These are phyloP conservation scores for Vombatus ursinus DNA, from an alignment of 2,113 vertebrate genomes.

Conservation along the genomic window DNA sequence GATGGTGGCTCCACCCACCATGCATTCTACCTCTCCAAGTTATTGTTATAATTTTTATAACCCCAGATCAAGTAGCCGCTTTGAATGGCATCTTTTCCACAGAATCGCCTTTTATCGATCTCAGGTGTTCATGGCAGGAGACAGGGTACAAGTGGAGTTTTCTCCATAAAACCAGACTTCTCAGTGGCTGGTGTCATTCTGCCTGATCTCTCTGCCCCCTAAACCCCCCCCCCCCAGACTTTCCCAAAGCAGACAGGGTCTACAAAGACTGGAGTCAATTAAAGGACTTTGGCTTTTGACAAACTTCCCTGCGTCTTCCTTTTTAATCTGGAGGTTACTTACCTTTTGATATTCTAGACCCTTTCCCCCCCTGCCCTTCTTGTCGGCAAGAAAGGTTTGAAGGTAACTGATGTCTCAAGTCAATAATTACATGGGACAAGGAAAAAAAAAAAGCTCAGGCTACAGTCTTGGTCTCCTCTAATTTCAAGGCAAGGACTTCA, in stretches of 20 bases:
- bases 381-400: conserved; percentile 70
- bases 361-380: conserved; percentile 71
- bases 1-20: conserved; percentile 20
- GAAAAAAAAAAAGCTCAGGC: conserved; percentile 65
- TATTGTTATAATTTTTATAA: background rate
- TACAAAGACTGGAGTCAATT: conserved; percentile 74
- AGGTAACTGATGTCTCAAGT: conserved; percentile 76
- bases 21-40: conserved; percentile 1
- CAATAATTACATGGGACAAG: conserved; percentile 75
- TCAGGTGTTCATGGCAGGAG: conserved; percentile 34
- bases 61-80: background rate
- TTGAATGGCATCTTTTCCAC: conserved; percentile 24
- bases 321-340: conserved; percentile 74
- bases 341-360: conserved; percentile 78
- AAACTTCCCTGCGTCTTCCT: conserved; percentile 58
- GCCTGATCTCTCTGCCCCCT: background rate
- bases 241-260: conserved; percentile 50
- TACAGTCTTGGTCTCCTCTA: conserved; percentile 62
- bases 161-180: background rate
- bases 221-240: background rate
- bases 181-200: background rate
- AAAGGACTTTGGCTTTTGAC: conserved; percentile 63
- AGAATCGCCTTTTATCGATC: background rate
- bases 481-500: conserved; percentile 68
- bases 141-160: background rate